A percentile compares a stretch with the other conserved stretches of the same genome.
Evolutionary conservation across 2,888 invertebrate species (phyloP).

Genomic region (Scaptodrosophila latifasciaeformis): DNA sequence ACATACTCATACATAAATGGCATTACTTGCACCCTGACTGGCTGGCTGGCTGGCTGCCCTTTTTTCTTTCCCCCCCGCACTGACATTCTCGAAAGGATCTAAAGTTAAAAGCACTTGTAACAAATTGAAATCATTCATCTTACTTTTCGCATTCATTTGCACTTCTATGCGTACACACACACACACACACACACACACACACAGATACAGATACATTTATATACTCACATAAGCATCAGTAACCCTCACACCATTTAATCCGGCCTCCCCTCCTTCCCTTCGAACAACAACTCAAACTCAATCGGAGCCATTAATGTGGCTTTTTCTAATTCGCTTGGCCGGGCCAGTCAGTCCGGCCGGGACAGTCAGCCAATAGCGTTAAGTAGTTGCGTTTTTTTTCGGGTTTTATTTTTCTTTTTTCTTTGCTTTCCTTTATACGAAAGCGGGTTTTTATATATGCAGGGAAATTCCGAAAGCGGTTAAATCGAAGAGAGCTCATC

Average conservation of each 20-base stretch:
- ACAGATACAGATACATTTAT: too few species aligned
- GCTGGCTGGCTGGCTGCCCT: neutral
- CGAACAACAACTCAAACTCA: neutral
- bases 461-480: slow-evolving; percentile 20
- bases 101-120: slow-evolving; percentile 69
- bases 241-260: neutral
- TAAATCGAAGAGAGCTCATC: too few species aligned
- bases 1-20: slow-evolving; percentile 19
- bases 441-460: slow-evolving; percentile 23
- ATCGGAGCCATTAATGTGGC: slow-evolving; percentile 32
- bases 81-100: slow-evolving; percentile 39
- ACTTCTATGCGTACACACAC: slow-evolving; percentile 26
- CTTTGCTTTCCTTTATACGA: neutral
- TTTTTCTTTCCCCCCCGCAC: slow-evolving; percentile 5
- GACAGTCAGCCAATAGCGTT: slow-evolving; percentile 46
- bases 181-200: slow-evolving; percentile 22
- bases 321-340: slow-evolving; percentile 42
- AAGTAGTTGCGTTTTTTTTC: slow-evolving; percentile 41
- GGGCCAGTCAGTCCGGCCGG: too few species aligned
- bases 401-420: slow-evolving; percentile 9
- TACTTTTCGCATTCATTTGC: slow-evolving; percentile 63
- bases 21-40: neutral
- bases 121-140: slow-evolving; percentile 70
- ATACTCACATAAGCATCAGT: slow-evolving; percentile 1
- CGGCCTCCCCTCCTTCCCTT: neutral